Base-by-base conservation (phyloP, 2,113 vertebrate genomes). In the Cyanocitta stelleri region DNA sequence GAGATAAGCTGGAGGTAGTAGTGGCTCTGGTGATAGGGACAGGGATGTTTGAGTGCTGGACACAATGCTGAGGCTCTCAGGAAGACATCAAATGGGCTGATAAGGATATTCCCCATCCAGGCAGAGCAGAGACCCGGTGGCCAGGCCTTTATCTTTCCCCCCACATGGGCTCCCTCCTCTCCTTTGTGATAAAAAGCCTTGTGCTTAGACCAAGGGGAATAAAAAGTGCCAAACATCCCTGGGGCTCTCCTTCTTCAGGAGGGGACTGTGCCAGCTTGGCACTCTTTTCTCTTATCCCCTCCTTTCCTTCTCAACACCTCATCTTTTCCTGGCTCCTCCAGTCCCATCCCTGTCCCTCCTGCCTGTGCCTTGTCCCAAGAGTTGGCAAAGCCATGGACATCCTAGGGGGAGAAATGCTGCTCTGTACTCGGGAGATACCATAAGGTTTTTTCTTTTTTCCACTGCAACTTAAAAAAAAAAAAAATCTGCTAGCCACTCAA, bases 401-500 rank as follows among this genome's bases (percentile, higher is more conserved):
- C 61, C 81, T 93, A 49, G 0, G 16, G 35, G 55, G 32, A 89
- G 32, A n/a, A 17, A 16, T 58, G 26, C 84, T 62, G 61, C 73
- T 85, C 80, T 74, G 20, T 35, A 71, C 74, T 54, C 24, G 37
- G 66, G 71, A 76, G 56, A 84, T 87, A 88, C 76, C 10, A 30
- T 9, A 48, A 74, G 73, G 30, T 17, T 72, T 82, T 72, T 64
- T 44, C 44, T 48, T 87, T 93, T 93, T 87, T 85, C 87, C 44
- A 63, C 75, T 71, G 44, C 63, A 93, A 90, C 84, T 95, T 48
- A 48, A 77, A 76, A 96, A 96, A 79, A 94, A 95, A 72, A 43
- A 4, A 48, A 90, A 46, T 96, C 94, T 94, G 91, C 82, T 91
- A 92, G 91, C 95, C 93, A 93, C 92, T 97, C 96, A 96, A 97